A percentile compares a stretch with the other conserved stretches of the same genome.
Conservation (phyloP, 2,888 invertebrate genomes). For the Electrophaes corylata region DNA sequence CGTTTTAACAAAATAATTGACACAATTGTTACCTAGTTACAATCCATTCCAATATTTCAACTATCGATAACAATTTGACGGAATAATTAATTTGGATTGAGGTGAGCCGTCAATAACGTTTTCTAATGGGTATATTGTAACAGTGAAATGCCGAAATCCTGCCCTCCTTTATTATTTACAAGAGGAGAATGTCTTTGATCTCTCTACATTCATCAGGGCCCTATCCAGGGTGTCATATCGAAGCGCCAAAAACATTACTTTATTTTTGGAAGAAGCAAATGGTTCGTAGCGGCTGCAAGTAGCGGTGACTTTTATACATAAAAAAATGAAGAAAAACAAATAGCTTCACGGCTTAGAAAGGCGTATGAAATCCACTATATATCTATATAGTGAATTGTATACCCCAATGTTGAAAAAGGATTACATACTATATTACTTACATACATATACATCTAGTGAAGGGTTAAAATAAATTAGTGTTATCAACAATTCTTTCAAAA, state of each 20-base stretch:
- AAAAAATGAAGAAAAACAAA: background rate
- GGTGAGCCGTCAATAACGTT: slow-evolving; percentile 50
- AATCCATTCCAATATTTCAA: slow-evolving; percentile 40
- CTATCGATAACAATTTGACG: slow-evolving; percentile 4
- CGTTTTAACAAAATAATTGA: slow-evolving; percentile 41
- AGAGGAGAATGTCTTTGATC: slow-evolving; percentile 77
- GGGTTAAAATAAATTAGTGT: too few relatives aligned
- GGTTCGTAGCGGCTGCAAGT: background rate
- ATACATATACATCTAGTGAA: too few relatives aligned
- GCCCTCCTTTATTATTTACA: slow-evolving; percentile 67
- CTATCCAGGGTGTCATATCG: background rate
- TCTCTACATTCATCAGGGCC: slow-evolving; percentile 32
- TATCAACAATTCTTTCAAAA: too few relatives aligned
- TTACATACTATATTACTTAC: too few relatives aligned
- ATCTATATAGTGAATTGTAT: too few relatives aligned
- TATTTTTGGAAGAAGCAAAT: background rate
- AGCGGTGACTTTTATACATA: background rate
- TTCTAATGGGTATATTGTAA: slow-evolving; percentile 47
- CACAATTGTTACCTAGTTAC: slow-evolving; percentile 28
- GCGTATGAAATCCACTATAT: too few relatives aligned
- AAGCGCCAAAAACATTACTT: background rate
- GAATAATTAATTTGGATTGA: slow-evolving; percentile 50
- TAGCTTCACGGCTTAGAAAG: too few relatives aligned
- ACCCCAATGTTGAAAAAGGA: too few relatives aligned
- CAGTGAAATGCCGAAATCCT: slow-evolving; percentile 60